These are phyloP conservation scores for Metopia argyrocephala DNA, from an alignment of 2,888 invertebrate species.

Conservation along the genomic window DNA sequence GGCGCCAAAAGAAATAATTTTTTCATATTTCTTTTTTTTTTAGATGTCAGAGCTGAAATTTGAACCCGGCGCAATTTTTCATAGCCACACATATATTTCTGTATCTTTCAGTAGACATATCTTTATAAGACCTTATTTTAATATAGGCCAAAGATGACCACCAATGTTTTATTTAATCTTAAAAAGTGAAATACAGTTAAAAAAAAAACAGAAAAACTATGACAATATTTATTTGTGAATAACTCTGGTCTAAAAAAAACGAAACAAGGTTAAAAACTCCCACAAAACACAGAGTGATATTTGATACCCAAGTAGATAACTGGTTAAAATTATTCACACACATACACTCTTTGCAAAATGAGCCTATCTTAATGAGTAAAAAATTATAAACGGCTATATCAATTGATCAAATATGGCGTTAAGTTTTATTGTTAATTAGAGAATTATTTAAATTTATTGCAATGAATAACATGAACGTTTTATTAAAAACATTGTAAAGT, in stretches of 20 bases:
- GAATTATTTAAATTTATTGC: conserved; percentile 27
- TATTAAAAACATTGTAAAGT: not conserved
- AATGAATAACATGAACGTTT: conserved; percentile 23
- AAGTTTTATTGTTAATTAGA: conserved; percentile 34
- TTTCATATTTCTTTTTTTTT: too few relatives aligned
- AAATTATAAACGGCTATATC: not conserved
- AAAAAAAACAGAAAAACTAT: not conserved
- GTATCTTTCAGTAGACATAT: too few relatives aligned
- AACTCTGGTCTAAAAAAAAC: conserved; percentile 13
- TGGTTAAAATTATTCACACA: not conserved
- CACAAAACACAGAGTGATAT: conserved; percentile 1
- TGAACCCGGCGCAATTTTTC: too few relatives aligned
- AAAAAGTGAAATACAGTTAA: too few relatives aligned
- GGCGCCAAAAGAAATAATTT: too few relatives aligned
- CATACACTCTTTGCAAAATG: too few relatives aligned
- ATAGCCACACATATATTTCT: too few relatives aligned
- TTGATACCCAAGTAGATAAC: not conserved
- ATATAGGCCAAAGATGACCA: too few relatives aligned
- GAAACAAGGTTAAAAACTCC: conserved; percentile 30
- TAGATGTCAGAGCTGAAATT: too few relatives aligned
- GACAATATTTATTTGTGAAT: conserved; percentile 23
- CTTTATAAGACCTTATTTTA: too few relatives aligned
- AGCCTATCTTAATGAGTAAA: too few relatives aligned
- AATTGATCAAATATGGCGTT: conserved; percentile 18
- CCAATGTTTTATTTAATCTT: too few relatives aligned